These are phyloP conservation scores for Melieria crassipennis DNA, from an alignment of 2,888 invertebrate species.

Conservation along the genomic window DNA sequence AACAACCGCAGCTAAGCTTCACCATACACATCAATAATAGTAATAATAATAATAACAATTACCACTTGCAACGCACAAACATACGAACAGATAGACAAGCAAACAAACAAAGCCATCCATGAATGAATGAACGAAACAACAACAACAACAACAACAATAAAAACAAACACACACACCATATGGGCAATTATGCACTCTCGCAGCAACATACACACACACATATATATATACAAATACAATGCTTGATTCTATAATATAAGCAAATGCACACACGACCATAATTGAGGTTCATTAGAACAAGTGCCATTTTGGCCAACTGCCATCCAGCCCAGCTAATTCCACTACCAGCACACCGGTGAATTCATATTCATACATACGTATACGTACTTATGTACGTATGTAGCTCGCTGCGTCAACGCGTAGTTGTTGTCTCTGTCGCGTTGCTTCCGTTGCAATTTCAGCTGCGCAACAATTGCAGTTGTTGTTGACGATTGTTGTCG, in stretches of 20 bases:
- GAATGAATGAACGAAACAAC: not conserved
- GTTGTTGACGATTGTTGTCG: not conserved
- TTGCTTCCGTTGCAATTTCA: not conserved
- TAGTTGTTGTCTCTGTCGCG: too few relatives aligned
- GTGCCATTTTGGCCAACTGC: conserved; percentile 23
- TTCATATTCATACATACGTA: not conserved
- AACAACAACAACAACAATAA: not conserved
- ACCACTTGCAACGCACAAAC: not conserved
- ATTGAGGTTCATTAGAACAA: conserved; percentile 37
- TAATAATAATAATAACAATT: conserved; percentile 5
- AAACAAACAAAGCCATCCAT: not conserved
- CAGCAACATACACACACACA: too few relatives aligned
- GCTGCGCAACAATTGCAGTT: not conserved
- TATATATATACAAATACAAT: too few relatives aligned
- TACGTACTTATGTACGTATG: not conserved
- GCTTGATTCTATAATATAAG: too few relatives aligned
- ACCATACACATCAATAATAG: not conserved
- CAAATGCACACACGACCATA: too few relatives aligned
- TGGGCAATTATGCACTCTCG: too few relatives aligned
- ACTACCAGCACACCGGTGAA: too few relatives aligned
- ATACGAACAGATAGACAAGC: not conserved
- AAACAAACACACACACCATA: conserved; percentile 7
- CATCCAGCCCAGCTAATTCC: too few relatives aligned
- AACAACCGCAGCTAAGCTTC: not conserved
- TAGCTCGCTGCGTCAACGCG: not conserved